These are phyloP conservation scores for Ptilodon capucinus DNA, from an alignment of 2,888 invertebrate species.

Conservation along the genomic window DNA sequence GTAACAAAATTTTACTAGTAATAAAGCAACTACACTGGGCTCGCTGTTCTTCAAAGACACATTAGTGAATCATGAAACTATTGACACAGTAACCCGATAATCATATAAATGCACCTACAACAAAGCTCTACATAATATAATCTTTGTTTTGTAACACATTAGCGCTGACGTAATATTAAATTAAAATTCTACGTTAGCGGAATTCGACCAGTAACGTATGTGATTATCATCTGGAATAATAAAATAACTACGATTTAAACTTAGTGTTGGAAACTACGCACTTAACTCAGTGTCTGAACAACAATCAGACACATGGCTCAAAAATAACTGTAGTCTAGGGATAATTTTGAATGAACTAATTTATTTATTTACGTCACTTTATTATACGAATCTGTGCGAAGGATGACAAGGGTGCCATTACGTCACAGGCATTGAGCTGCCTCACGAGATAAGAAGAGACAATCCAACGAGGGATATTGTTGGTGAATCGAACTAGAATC, in stretches of 20 bases:
- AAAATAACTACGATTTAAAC: not conserved
- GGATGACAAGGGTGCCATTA: not conserved
- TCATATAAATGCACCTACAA: constrained; percentile 2
- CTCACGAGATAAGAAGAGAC: not conserved
- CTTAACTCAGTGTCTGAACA: not conserved
- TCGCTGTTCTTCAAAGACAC: constrained; percentile 9
- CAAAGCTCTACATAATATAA: constrained; percentile 7
- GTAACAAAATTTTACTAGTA: constrained; percentile 17
- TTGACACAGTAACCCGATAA: constrained; percentile 24
- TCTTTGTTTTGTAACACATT: too few relatives aligned
- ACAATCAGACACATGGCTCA: not conserved
- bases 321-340: too few relatives aligned
- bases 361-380: not conserved
- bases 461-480: too few relatives aligned
- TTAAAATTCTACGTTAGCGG: constrained; percentile 15
- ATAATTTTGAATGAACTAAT: not conserved
- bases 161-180: constrained; percentile 17
- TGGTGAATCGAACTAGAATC: too few relatives aligned
- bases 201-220: constrained; percentile 14
- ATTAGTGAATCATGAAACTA: constrained; percentile 15
- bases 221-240: constrained; percentile 17
- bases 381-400: not conserved
- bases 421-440: too few relatives aligned
- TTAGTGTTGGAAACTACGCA: not conserved
- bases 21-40: constrained; percentile 13